Evolutionary conservation across 1,140 invertebrate genomes (phyloP).

Genomic region (Daktulosphaira vitifoliae): DNA sequence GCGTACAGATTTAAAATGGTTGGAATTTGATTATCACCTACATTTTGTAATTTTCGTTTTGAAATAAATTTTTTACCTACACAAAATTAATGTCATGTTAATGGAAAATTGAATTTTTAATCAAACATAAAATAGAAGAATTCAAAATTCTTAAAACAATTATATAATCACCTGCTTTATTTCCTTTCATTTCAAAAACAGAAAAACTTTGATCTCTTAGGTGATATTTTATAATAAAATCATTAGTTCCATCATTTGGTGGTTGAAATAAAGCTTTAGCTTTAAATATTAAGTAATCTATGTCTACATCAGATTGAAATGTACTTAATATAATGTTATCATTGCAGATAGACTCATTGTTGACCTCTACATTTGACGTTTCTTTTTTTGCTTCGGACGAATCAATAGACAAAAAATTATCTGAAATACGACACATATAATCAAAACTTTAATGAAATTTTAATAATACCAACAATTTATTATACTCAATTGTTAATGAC

Average conservation of each 20-base stretch:
- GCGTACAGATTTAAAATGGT: slow-evolving; percentile 5
- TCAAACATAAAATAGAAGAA: no score
- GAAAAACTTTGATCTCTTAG: slow-evolving; percentile 8
- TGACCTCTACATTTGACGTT: not conserved
- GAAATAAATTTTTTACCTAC: slow-evolving; percentile 17
- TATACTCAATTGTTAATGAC: no score
- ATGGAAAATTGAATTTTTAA: no score
- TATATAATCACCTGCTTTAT: not conserved
- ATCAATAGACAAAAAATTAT: not conserved
- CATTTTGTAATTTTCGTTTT: slow-evolving; percentile 3
- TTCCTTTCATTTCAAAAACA: not conserved
- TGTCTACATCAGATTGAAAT: not conserved
- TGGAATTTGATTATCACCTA: not conserved
- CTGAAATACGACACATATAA: not conserved
- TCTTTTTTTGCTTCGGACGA: not conserved
- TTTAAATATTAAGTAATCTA: slow-evolving; percentile 18
- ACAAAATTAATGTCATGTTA: no score
- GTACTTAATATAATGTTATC: slow-evolving; percentile 3
- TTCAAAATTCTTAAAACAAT: not conserved
- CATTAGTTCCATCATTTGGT: not conserved
- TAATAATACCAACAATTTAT: no score
- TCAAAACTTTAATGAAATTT: no score
- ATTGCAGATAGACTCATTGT: not conserved
- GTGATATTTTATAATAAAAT: slow-evolving; percentile 14
- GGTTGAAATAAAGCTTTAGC: not conserved